Evolutionary conservation across 2,888 invertebrate species (phyloP).

Genomic region (Gryllus longicercus): DNA sequence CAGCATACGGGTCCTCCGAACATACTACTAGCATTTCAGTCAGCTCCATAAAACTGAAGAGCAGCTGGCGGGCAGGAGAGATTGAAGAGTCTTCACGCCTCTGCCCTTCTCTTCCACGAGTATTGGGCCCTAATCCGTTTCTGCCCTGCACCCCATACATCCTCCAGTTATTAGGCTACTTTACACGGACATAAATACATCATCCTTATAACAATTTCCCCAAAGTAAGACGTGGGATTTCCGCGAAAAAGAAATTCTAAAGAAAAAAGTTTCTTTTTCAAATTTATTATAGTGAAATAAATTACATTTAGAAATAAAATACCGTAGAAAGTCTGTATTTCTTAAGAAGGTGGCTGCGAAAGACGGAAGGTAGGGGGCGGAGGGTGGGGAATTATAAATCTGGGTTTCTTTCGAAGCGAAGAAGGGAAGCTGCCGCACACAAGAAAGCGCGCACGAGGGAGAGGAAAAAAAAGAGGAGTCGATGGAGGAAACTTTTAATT

Average conservation of each 20-base stretch:
- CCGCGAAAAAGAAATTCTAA: background rate
- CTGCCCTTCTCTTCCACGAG: too few species aligned
- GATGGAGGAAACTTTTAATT: conserved; percentile 31
- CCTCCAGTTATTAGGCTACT: conserved; percentile 1
- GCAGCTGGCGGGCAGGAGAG: too few species aligned
- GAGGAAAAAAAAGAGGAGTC: background rate
- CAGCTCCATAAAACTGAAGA: too few species aligned
- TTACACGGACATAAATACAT: background rate
- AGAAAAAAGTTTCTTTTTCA: background rate
- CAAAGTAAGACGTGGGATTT: conserved; percentile 8
- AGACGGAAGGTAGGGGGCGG: conserved; percentile 5
- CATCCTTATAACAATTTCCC: conserved; percentile 8
- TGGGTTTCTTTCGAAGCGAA: conserved; percentile 20
- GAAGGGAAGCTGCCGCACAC: conserved; percentile 19
- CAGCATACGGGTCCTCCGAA: too few species aligned
- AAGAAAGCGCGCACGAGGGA: background rate
- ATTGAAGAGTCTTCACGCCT: too few species aligned
- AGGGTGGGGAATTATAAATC: conserved; percentile 11
- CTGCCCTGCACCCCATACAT: background rate
- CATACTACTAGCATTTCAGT: too few species aligned
- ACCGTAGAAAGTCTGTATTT: conserved; percentile 23
- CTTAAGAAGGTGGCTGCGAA: conserved; percentile 19
- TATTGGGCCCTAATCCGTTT: background rate
- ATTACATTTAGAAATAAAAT: conserved; percentile 18
- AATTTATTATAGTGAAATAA: conserved; percentile 17